Percentiles rank a stretch among this genome's conserved stretches.
These are phyloP conservation scores for Nesogale talazaci DNA, from an alignment of 2,113 vertebrate genomes.

Conservation along the genomic window DNA sequence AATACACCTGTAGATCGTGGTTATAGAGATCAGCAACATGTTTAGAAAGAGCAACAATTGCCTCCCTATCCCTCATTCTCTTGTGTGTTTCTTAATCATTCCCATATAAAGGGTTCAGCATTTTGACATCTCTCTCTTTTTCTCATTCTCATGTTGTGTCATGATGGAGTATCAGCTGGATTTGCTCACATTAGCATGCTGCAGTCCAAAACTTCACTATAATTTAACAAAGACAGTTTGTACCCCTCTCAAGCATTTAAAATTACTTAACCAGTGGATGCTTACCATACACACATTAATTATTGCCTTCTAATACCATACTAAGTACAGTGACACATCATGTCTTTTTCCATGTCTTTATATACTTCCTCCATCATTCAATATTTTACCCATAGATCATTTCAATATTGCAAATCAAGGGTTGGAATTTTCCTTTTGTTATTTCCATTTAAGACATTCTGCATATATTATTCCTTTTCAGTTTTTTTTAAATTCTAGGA, in stretches of 20 bases:
- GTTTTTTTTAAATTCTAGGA: too few relatives aligned
- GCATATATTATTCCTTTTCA: too few relatives aligned
- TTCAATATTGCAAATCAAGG: too few relatives aligned
- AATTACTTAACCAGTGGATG: not conserved
- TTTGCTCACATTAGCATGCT: not conserved
- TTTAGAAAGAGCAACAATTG: fast-evolving
- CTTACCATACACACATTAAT: not conserved
- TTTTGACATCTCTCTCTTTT: not conserved
- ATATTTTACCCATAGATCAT: too few relatives aligned
- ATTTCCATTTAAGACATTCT: too few relatives aligned
- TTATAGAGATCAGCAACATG: not conserved
- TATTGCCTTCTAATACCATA: not conserved
- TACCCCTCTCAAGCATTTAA: not conserved
- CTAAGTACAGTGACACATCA: too few relatives aligned
- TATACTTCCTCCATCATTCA: too few relatives aligned
- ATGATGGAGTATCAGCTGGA: not conserved
- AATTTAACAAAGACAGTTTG: not conserved
- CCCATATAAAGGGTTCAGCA: too few relatives aligned
- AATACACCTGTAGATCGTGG: not conserved
- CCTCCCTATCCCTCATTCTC: not conserved
- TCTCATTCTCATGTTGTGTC: not conserved
- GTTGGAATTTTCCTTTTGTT: too few relatives aligned
- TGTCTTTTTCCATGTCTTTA: too few relatives aligned
- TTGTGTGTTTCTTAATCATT: not conserved
- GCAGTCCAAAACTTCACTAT: not conserved